Base-by-base conservation (phyloP, 2,113 vertebrate genomes). In the Anolis carolinensis region DNA sequence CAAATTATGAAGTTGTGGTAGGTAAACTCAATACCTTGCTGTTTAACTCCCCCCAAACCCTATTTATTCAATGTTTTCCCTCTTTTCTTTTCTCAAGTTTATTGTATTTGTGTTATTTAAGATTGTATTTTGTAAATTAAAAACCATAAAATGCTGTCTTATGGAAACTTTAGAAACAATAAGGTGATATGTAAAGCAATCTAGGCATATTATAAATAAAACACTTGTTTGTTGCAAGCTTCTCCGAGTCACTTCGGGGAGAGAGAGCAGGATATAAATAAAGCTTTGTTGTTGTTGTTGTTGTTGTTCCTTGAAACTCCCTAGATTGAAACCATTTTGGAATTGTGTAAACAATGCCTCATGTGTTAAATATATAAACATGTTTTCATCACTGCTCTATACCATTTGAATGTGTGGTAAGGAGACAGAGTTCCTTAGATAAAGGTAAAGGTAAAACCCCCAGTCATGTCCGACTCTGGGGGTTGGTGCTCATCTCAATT, bases 1-100 rank as follows among this genome's bases (percentile, higher is more conserved):
- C 95, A 1, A 97, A 96, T 93, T 98, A 97, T 86, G 97, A 99
- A 95, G 96, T 99, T 89, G 96, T 98, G 85, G 98, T 99, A 96
- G 87, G 99, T 97, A 83, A 75, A 86, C 68, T 76, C 74, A 27
- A 5, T 77, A 90, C 63, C n/a, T 9, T 88, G 0, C 73, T 85
- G 0, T 16, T 91, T 81, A 81, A 74, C 34, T 34, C 20, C n/a
- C 23, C 36, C 18, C 34, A 11, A 4, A 20, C 68, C 14, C 30
- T 34, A 0, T 1, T 72, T 82, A 55, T 67, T 34, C 11, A 7
- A 11, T 34, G 21, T 1, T 36, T 2, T 25, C 32, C 52, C 32
- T 27, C 7, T 8, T 50, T 39, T 68, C 16, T 16, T 62, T 63
- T 21, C 5, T 6, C 1, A 7, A 59, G 14, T 23, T 34, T 74